Evolutionary conservation across 2,113 vertebrate species (phyloP).

Genomic region (Lycaon pictus): DNA sequence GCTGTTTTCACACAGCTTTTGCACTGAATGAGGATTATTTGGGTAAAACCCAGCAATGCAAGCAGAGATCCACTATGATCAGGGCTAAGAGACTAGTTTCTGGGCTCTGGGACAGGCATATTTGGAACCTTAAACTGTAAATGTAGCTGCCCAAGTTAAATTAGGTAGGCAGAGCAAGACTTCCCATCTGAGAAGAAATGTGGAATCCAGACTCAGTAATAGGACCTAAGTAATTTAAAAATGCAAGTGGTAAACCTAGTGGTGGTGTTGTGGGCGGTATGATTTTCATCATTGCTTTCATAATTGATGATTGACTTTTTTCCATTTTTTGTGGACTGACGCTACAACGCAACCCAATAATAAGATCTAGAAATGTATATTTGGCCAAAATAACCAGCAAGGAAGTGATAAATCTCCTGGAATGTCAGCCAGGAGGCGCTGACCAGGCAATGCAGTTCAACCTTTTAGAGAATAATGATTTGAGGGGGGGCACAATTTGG

Average conservation of each 20-base stretch:
- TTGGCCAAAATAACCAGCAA: neutral
- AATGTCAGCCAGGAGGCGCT: neutral
- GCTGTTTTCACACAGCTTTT: neutral
- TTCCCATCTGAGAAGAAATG: neutral
- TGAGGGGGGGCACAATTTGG: neutral
- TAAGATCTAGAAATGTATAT: neutral
- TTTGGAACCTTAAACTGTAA: neutral
- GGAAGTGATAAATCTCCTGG: neutral
- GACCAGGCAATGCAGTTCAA: rapidly evolving
- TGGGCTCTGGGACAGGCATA: neutral
- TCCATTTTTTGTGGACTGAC: neutral
- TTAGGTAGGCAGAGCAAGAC: neutral
- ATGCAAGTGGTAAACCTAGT: neutral
- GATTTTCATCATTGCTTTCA: neutral
- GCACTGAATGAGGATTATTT: neutral
- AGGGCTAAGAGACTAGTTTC: neutral
- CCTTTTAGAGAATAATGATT: neutral
- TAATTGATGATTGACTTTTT: neutral
- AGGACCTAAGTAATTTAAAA: neutral
- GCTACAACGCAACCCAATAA: neutral
- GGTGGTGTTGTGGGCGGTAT: neutral
- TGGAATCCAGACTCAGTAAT: neutral
- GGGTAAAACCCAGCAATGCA: neutral
- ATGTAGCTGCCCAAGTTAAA: neutral
- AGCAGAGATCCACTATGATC: neutral